Conservation (phyloP, 2,113 vertebrate species). For the Motacilla tschutschensis region DNA sequence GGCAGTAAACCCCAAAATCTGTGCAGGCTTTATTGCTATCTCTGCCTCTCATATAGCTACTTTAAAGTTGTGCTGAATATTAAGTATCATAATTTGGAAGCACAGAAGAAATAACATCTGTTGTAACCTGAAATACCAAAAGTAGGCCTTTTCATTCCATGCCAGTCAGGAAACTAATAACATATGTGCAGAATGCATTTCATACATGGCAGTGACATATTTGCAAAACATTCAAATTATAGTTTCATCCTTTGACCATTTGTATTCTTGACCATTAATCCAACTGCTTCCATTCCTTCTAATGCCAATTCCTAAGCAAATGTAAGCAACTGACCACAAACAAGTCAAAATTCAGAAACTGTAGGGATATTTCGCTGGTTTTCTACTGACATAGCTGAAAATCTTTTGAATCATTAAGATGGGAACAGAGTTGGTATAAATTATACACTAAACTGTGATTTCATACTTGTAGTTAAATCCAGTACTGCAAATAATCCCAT, state of each 20-base stretch:
- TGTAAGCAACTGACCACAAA: not conserved
- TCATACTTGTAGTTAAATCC: not conserved
- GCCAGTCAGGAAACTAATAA: constrained; percentile 27
- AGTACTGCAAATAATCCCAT: not conserved
- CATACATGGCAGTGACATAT: not conserved
- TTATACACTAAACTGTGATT: not conserved
- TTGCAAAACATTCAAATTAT: not conserved
- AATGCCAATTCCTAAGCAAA: not conserved
- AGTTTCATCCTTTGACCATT: not conserved
- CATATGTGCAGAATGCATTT: constrained; percentile 6
- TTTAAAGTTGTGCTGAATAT: constrained; percentile 11
- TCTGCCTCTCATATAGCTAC: not conserved
- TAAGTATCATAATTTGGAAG: constrained; percentile 15
- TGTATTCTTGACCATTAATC: not conserved
- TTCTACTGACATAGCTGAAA: not conserved
- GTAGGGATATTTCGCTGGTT: not conserved
- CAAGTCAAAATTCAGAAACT: not conserved
- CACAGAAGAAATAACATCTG: constrained; percentile 28
- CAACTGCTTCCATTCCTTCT: not conserved
- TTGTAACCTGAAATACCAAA: constrained; percentile 34
- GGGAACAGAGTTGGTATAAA: not conserved
- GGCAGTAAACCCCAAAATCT: not conserved
- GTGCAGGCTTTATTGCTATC: not conserved
- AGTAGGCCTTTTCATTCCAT: constrained; percentile 33
- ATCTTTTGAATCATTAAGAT: not conserved